A percentile compares a stretch with the other conserved stretches of the same genome.
These are phyloP conservation scores for Ptychadena robeensis DNA, from an alignment of 2,797 vertebrate genomes.

Conservation along the genomic window DNA sequence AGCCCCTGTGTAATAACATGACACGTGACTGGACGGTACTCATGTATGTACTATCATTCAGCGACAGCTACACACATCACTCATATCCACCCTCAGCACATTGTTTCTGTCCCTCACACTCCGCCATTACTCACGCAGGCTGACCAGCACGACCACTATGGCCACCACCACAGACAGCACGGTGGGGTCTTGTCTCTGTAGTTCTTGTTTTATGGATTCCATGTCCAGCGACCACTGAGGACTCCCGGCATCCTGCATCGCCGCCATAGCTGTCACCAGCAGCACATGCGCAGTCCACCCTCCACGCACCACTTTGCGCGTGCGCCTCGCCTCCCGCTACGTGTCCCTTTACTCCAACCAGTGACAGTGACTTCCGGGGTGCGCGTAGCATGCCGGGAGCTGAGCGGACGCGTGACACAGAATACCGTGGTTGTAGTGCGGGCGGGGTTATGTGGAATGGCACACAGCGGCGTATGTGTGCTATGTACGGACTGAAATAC, in stretches of 20 bases:
- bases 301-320: not conserved
- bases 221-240: conserved; percentile 71
- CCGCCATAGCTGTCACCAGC: conserved; percentile 14
- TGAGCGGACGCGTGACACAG: conserved; percentile 22
- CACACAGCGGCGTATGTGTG: no score
- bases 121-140: conserved; percentile 78
- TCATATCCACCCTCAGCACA: no score
- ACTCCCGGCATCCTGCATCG: conserved; percentile 1
- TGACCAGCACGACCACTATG: conserved; percentile 77
- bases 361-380: not conserved
- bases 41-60: no score
- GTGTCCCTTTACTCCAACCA: conserved; percentile 43
- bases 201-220: conserved; percentile 75
- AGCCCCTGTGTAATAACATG: no score
- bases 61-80: no score
- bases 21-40: no score
- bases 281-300: conserved; percentile 14
- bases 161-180: conserved; percentile 79
- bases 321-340: conserved; percentile 14
- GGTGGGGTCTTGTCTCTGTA: conserved; percentile 76
- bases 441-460: no score
- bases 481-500: no score
- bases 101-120: no score
- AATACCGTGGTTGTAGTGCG: no score
- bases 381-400: conserved; percentile 63